phyloP scores from a whole-genome alignment of 1,140 invertebrate genomes.

The Oreohelix idahoensis region DNA sequence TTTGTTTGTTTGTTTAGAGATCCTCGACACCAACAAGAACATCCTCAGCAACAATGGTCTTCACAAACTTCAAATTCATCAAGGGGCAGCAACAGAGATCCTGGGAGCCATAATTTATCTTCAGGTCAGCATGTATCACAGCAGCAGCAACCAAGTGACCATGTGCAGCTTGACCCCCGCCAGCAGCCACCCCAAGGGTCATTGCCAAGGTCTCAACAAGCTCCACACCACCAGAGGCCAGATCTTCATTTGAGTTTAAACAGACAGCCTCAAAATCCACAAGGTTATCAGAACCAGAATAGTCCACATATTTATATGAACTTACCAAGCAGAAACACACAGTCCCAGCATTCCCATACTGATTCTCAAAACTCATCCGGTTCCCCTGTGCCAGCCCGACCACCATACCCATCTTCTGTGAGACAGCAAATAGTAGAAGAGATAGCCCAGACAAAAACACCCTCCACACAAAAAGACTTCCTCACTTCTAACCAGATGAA shows the following conservation, averaged over 20 bases:
- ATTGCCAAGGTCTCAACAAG: constrained; percentile 2
- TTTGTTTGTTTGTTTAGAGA: not conserved
- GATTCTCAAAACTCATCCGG: not conserved
- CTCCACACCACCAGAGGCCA: not conserved
- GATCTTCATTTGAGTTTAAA: not conserved
- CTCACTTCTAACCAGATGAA: constrained; percentile 54
- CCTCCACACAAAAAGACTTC: constrained; percentile 55
- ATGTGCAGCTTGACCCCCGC: not conserved
- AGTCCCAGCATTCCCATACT: not conserved
- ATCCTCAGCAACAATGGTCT: not conserved
- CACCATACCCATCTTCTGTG: constrained; percentile 58
- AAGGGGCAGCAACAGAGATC: not conserved
- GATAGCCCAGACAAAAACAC: constrained; percentile 59
- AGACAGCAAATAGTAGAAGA: constrained; percentile 59
- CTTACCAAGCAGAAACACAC: constrained; percentile 40
- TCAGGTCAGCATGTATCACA: not conserved
- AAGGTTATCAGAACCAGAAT: not conserved
- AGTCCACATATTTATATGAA: constrained; percentile 57
- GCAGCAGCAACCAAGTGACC: not conserved
- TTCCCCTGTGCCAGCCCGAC: constrained; percentile 51
- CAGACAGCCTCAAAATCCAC: not conserved
- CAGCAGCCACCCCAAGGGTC: not conserved
- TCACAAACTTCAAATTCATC: not conserved
- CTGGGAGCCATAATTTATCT: not conserved
- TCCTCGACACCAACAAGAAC: constrained; percentile 6